Evolutionary conservation across 2,797 vertebrate genomes (phyloP).

Genomic region (Hemibagrus guttatus): DNA sequence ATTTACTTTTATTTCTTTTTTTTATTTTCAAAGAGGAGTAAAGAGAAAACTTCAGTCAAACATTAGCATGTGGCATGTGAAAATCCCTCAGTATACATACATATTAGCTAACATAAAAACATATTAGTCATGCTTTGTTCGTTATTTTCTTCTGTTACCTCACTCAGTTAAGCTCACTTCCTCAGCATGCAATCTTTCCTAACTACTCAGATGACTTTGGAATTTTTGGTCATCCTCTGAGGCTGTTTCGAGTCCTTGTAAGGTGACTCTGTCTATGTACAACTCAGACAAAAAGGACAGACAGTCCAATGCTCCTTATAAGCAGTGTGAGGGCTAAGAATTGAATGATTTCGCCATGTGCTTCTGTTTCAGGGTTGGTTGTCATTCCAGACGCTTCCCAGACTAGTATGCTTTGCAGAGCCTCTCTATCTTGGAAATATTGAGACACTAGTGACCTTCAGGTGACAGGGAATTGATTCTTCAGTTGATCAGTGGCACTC

Average conservation of each 20-base stretch:
- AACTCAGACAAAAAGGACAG: conserved; percentile 60
- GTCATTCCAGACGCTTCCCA: conserved; percentile 32
- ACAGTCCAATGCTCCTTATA: conserved; percentile 45
- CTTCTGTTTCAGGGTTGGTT: conserved; percentile 54
- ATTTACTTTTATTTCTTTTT: neutral
- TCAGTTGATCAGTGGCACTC: neutral
- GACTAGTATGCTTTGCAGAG: conserved; percentile 10
- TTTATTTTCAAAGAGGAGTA: neutral
- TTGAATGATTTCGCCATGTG: conserved; percentile 48
- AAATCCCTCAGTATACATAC: neutral
- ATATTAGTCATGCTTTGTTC: neutral
- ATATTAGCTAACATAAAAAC: neutral
- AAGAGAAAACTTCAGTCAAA: neutral
- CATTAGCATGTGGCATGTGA: neutral
- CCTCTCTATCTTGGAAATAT: neutral
- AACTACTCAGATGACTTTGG: conserved; percentile 59
- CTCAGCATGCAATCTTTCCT: conserved; percentile 22
- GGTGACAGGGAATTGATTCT: neutral
- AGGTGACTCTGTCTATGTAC: conserved; percentile 72
- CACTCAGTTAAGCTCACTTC: conserved; percentile 7
- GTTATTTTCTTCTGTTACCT: neutral
- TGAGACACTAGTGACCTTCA: neutral
- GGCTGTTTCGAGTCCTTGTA: conserved; percentile 71
- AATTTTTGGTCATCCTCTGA: conserved; percentile 56
- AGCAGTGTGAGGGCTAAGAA: conserved; percentile 48